Evolutionary conservation across 2,797 vertebrate genomes (phyloP).

Genomic region (Antennarius maculatus): DNA sequence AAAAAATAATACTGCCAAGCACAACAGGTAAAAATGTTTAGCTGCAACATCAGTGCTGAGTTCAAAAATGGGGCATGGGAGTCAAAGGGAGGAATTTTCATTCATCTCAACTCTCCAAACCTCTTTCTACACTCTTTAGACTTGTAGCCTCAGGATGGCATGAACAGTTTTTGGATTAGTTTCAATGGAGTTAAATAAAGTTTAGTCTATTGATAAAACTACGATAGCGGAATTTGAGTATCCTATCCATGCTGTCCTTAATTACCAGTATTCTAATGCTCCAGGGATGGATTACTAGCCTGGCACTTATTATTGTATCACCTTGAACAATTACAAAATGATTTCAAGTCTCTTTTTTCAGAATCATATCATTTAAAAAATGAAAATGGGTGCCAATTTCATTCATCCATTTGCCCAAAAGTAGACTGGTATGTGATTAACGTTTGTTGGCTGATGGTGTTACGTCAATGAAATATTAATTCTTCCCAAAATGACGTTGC

Average conservation of each 20-base stretch:
- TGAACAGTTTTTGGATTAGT: conserved; percentile 21
- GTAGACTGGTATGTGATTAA: neutral
- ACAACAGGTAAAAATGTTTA: conserved; percentile 9
- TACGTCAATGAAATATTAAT: neutral
- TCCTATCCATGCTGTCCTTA: neutral
- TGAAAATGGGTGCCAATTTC: neutral
- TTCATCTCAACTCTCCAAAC: conserved; percentile 2
- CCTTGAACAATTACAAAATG: neutral
- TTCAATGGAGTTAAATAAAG: neutral
- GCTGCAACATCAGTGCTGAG: conserved; percentile 9
- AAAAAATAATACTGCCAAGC: neutral
- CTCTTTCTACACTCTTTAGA: conserved; percentile 37
- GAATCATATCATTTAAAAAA: neutral
- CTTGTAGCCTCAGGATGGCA: conserved; percentile 20
- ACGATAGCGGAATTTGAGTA: conserved; percentile 1
- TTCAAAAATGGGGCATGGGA: conserved; percentile 47
- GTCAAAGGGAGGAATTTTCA: conserved; percentile 36
- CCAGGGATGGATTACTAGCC: conserved; percentile 2
- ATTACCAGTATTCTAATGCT: neutral
- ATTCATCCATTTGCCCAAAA: neutral
- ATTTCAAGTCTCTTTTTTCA: neutral
- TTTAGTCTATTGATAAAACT: conserved; percentile 5
- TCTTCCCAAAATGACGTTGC: neutral
- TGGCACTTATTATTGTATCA: neutral
- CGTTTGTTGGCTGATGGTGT: neutral